Conservation (phyloP, 1,140 invertebrate species). For the Mylabris phalerata region DNA sequence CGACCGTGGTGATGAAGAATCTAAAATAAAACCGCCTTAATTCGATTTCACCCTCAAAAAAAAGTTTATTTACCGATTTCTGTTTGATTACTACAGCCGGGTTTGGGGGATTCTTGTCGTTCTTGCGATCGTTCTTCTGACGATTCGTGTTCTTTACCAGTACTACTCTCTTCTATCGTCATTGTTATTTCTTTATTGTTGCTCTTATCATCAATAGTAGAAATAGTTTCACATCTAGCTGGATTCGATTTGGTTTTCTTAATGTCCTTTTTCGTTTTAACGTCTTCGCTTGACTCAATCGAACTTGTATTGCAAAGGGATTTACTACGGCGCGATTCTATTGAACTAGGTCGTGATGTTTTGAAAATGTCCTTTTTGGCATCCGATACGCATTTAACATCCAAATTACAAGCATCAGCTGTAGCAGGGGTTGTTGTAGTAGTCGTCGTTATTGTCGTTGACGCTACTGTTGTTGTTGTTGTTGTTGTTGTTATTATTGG, state of each 20-base stretch:
- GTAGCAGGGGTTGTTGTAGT: background rate
- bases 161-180: conserved; percentile 33
- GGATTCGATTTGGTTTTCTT: conserved; percentile 36
- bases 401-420: conserved; percentile 22
- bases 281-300: conserved; percentile 29
- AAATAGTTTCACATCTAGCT: conserved; percentile 16
- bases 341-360: conserved; percentile 23
- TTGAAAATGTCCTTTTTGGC: conserved; percentile 24
- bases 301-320: conserved; percentile 33
- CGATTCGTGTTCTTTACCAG: conserved; percentile 27
- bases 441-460: background rate
- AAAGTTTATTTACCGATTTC: conserved; percentile 30
- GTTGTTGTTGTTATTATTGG: no score
- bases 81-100: conserved; percentile 35
- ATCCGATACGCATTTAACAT: conserved; percentile 18
- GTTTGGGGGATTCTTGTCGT: conserved; percentile 34
- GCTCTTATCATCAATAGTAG: conserved; percentile 1
- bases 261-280: conserved; percentile 28
- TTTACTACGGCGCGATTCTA: conserved; percentile 32
- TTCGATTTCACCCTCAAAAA: no score
- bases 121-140: conserved; percentile 20
- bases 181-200: conserved; percentile 23
- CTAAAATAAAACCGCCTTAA: conserved; percentile 9
- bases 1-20: conserved; percentile 36
- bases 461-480: background rate